Base-by-base conservation (phyloP, 2,888 invertebrate genomes). In the Microchrysa polita region DNA sequence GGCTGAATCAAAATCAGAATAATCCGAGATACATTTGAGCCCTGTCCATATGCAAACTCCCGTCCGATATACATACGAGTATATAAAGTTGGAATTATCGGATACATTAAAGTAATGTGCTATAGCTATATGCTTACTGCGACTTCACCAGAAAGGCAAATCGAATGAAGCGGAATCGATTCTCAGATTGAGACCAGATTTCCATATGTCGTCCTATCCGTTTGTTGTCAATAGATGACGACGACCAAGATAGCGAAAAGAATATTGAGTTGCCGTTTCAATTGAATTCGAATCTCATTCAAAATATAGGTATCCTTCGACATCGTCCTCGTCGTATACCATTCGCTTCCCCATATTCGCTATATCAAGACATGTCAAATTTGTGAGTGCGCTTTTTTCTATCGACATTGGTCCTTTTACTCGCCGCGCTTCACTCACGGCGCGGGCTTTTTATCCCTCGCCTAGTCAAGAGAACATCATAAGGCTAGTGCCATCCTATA, bases 81-180 rank as follows among this genome's bases (percentile, higher is more conserved):
- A n/a, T n/a, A n/a, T n/a, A 65, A 48, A 65, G 27, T 65, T 48
- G 48, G 48, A 20, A 34, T 48, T 48, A 65, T 65, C 65, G 22
- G 44, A 65, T 65, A 65, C 44, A 5, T 34, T 34, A 5, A 7
- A 7, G 27, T n/a, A 34, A 34, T 34, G 7, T 34, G 27, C n/a
- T 34, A 34, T 7, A 5, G 4, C 4, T 34, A 34, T 34, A 34
- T 34, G 27, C 7, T 7, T 34, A 34, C 65, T 65, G n/a, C n/a
- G n/a, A n/a, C n/a, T n/a, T n/a, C n/a, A n/a, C n/a, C n/a, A 22
- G 65, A 65, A n/a, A 69, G 57, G 69, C 69, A 69, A 55, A 69
- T 69, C 69, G 69, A 69, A 69, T 69, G 69, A 69, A 40, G 55
- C 53, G 69, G 40, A 69, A 55, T 69, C 69, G 69, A 57, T 55